Evolutionary conservation across 2,888 invertebrate species (phyloP).

Genomic region (Lochmaea capreae): DNA sequence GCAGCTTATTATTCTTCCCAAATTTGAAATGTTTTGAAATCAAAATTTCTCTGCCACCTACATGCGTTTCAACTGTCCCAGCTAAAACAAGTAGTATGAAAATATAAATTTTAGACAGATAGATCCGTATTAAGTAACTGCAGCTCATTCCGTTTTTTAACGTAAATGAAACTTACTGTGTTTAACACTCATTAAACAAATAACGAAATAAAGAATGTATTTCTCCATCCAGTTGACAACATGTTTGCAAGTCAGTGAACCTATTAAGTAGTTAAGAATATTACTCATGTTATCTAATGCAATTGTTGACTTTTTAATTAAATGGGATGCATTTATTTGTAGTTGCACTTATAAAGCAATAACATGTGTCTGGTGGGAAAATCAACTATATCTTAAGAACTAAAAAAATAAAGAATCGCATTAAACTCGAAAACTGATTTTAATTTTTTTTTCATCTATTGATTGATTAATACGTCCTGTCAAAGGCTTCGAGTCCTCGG

Average conservation of each 20-base stretch:
- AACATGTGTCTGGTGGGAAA: neutral
- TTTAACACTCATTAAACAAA: neutral
- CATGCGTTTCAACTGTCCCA: neutral
- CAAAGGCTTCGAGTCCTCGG: too few relatives aligned
- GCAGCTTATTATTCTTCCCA: too few relatives aligned
- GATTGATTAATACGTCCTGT: too few relatives aligned
- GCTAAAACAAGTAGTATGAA: neutral
- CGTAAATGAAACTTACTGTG: neutral
- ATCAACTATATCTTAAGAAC: neutral
- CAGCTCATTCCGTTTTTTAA: neutral
- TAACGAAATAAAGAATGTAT: neutral
- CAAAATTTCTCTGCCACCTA: too few relatives aligned
- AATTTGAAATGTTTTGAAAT: too few relatives aligned
- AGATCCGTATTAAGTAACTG: neutral
- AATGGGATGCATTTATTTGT: slow-evolving; percentile 4
- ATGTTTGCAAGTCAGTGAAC: slow-evolving; percentile 8
- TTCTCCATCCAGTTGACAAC: slow-evolving; percentile 2
- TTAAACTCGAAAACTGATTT: too few relatives aligned
- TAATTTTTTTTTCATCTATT: too few relatives aligned
- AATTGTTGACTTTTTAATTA: slow-evolving; percentile 7
- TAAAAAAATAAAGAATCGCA: neutral
- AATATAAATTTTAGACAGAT: neutral
- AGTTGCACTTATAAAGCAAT: neutral
- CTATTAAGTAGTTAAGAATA: slow-evolving; percentile 7
- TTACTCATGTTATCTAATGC: slow-evolving; percentile 10